A percentile compares a stretch with the other conserved stretches of the same genome.
phyloP scores from a whole-genome alignment of 2,797 vertebrate species.

The Oreochromis grahami region DNA sequence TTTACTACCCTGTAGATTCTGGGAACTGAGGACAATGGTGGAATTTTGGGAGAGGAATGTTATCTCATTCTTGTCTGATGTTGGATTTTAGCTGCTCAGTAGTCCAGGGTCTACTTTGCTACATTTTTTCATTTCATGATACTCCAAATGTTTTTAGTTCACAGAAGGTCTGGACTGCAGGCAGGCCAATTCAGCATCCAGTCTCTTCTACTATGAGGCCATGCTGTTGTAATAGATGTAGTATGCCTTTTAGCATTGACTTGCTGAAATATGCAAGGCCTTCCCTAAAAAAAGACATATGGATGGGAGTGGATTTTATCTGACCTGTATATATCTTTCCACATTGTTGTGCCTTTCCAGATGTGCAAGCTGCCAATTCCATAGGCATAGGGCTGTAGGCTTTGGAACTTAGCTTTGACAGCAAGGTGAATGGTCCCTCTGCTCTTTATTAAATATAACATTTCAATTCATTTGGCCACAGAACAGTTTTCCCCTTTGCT shows the following conservation, averaged over 20 bases:
- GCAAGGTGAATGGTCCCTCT: not conserved
- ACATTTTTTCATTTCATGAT: not conserved
- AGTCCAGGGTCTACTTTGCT: not conserved
- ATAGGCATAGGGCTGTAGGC: not conserved
- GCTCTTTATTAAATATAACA: not conserved
- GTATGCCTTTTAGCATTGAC: not conserved
- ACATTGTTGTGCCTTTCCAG: not conserved
- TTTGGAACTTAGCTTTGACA: not conserved
- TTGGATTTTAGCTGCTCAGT: not conserved
- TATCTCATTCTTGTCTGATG: not conserved
- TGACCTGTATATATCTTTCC: not conserved
- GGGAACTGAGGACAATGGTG: fast-evolving
- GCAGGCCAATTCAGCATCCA: not conserved
- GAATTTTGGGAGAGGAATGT: not conserved
- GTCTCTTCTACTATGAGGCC: not conserved
- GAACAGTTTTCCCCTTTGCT: not conserved
- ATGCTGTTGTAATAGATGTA: not conserved
- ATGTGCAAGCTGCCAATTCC: not conserved
- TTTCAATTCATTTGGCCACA: not conserved
- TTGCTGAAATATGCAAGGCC: not conserved
- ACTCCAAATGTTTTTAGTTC: not conserved
- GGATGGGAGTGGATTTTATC: not conserved
- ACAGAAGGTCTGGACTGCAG: not conserved
- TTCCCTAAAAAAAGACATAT: not conserved
- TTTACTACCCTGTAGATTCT: not conserved